A percentile compares a stretch with the other conserved stretches of the same genome.
Evolutionary conservation across 2,113 vertebrate species (phyloP).

Genomic region (Tyrannus savana): DNA sequence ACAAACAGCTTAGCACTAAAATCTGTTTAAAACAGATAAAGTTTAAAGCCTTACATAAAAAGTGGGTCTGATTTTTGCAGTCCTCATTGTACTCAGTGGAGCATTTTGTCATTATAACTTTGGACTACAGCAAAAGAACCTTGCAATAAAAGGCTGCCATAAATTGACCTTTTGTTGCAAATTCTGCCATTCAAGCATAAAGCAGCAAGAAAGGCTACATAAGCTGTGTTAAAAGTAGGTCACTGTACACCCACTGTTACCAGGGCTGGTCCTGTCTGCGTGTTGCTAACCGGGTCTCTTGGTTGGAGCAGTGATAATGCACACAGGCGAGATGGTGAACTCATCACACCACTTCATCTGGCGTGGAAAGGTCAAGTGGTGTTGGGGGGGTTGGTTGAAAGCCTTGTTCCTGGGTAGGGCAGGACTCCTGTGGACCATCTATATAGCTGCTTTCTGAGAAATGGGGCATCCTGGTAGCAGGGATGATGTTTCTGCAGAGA

Average conservation of each 20-base stretch:
- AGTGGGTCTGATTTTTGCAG: conserved; percentile 5
- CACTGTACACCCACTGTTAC: conserved; percentile 40
- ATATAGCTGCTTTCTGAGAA: neutral
- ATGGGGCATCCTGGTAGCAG: neutral
- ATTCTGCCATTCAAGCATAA: conserved; percentile 63
- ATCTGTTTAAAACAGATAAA: conserved; percentile 29
- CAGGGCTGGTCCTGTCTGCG: neutral
- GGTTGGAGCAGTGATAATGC: neutral
- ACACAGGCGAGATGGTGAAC: neutral
- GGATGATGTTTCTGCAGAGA: neutral
- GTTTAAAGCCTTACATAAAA: conserved; percentile 10
- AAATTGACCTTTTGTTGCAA: conserved; percentile 64
- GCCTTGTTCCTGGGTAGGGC: neutral
- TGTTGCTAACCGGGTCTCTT: neutral
- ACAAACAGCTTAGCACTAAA: neutral
- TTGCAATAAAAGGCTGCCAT: conserved; percentile 45
- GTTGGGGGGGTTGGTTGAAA: neutral
- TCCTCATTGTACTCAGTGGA: neutral
- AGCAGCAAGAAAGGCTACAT: conserved; percentile 41
- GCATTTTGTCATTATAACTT: conserved; percentile 30
- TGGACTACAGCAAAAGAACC: neutral
- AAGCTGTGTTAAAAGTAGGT: conserved; percentile 56
- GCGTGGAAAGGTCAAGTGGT: neutral
- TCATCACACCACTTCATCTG: fast-evolving
- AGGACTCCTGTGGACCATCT: neutral